Evolutionary conservation across 2,888 invertebrate genomes (phyloP).

Genomic region (Allolobophora icterica): DNA sequence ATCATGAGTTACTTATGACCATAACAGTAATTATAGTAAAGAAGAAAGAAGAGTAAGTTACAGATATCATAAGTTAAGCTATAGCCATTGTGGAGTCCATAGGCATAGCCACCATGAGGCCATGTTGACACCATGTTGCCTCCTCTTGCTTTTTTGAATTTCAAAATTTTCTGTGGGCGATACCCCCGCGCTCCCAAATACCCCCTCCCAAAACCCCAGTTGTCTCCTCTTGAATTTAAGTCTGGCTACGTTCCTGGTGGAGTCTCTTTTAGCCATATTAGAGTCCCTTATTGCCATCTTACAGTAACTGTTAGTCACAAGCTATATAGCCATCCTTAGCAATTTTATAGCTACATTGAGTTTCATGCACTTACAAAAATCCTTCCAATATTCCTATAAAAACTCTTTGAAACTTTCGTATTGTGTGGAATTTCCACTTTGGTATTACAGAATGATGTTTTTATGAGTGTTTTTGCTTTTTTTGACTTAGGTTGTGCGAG

Average conservation of each 20-base stretch:
- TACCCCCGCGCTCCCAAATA: no score
- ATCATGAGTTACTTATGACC: neutral
- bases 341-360: neutral
- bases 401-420: neutral
- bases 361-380: neutral
- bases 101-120: no score
- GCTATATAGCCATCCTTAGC: neutral
- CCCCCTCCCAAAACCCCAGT: no score
- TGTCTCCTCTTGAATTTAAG: no score
- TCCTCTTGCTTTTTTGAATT: no score
- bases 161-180: no score
- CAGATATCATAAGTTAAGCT: neutral
- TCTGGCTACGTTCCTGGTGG: no score
- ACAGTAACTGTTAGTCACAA: neutral
- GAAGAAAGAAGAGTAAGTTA: neutral
- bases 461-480: neutral
- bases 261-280: neutral
- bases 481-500: conserved; percentile 77
- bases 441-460: neutral
- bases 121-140: no score
- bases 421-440: neutral
- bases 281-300: neutral
- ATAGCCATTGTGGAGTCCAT: neutral
- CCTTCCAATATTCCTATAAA: neutral
- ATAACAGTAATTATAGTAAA: neutral